Base-by-base conservation (phyloP, 2,888 invertebrate genomes). In the Choreutis nemorana region DNA sequence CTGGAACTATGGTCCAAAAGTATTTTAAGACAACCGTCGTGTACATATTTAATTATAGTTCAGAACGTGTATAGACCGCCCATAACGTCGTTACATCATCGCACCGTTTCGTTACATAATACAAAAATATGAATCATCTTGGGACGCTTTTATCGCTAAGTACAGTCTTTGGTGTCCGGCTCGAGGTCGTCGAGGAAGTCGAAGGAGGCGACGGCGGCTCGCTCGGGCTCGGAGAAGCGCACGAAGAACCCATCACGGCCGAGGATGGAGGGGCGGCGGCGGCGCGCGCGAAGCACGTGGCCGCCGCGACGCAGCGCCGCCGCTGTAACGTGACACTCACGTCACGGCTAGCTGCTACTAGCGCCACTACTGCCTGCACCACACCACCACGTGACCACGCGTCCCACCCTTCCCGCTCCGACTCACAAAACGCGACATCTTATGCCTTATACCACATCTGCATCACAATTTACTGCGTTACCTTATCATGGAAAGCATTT, bases 191-290 rank as follows among this genome's bases (percentile, higher is more conserved):
- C 87, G 47, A 90, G 82, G 79, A 90, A 90, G 75, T 90, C 89
- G 75, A 90, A 90, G 48, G 84, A 85, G 38, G 89, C 87, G 44
- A 90, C 87, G 37, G 90, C 90, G 55, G 88, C 89, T 37, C 82
- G 82, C 57, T 90, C 90, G 53, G 87, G 84, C 46, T 87, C 87
- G 26, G 90, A 90, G 77, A 84, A 90, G 45, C 90, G 83, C 37
- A 87, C 85, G 81, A 84, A 90, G 79, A 90, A 87, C 51, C 88
- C 89, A 40, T 85, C 84, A 35, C 90, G 83, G 45, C 87, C 89
- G 52, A 90, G 83, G 73, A 90, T 89, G 53, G 87, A 86, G 27
- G 89, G 86, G 32, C 90, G 81, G 49, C 65, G 81, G 50, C 43
- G 50, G 54, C 61, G 79, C 41, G 64, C 56, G 34, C 82, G 78